phyloP scores from a whole-genome alignment of 1,140 invertebrate genomes.

The Meloidogyne chitwoodi region DNA sequence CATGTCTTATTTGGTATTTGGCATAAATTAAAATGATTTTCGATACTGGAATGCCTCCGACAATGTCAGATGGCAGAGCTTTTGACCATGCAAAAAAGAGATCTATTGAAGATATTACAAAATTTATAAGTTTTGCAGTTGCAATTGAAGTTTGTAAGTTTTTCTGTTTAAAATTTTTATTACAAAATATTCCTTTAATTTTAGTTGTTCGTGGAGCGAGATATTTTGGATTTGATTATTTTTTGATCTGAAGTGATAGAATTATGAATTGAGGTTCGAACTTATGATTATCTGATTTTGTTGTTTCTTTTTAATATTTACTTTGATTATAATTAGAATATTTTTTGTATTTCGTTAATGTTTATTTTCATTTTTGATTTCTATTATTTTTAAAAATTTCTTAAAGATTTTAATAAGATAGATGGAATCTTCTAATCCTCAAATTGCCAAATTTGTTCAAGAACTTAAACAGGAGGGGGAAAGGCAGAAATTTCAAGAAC shows the following conservation, averaged over 20 bases:
- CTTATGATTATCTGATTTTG: not conserved
- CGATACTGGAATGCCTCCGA: not conserved
- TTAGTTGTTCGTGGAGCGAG: not conserved
- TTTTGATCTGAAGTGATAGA: not conserved
- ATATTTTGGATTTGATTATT: slow-evolving; percentile 16
- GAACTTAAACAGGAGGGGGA: slow-evolving; percentile 30
- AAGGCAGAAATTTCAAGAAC: slow-evolving; percentile 28
- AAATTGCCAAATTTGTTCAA: slow-evolving; percentile 19
- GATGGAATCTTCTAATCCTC: slow-evolving; percentile 17
- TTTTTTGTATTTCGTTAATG: not conserved
- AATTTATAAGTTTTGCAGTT: slow-evolving; percentile 19
- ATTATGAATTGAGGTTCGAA: not conserved
- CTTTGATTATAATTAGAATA: not conserved
- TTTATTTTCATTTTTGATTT: not conserved
- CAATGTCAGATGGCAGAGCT: not conserved
- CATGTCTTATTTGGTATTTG: not conserved
- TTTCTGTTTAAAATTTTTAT: not conserved
- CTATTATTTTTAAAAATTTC: not conserved
- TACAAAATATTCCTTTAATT: not conserved
- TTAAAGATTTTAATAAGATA: not conserved
- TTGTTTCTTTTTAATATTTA: not conserved
- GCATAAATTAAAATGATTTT: not conserved
- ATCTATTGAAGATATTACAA: slow-evolving; percentile 6
- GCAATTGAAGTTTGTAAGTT: slow-evolving; percentile 15
- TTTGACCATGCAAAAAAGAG: not conserved